Evolutionary conservation across 1,140 invertebrate genomes (phyloP), one percentile per base, ranked within the genome.

Genomic region (Stegodyphus mimosarum): DNA sequence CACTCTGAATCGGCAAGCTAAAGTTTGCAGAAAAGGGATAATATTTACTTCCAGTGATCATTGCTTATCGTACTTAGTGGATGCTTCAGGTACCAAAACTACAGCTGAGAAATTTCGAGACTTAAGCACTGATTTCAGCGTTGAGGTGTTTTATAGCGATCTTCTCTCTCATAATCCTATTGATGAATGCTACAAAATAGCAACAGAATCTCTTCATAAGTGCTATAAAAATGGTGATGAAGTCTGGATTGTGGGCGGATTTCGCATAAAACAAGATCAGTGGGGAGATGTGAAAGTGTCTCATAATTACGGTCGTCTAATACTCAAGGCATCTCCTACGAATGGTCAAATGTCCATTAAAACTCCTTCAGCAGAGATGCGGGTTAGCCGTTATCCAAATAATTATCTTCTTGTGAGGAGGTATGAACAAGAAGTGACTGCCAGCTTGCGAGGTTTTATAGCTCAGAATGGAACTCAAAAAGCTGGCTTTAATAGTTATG

Each of bases 21-120:
- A 96, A 90, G 96, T 96, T 94, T 96, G 95, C 94, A 95, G 96
- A 90, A 95, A 96, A 90, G 95, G 95, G 0, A 94, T 97, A 0
- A 95, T 95, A 88, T 96, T 97, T 88, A 96, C 95, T 13, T 94
- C 94, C 77, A 94, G 95, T 88, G 94, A 95, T 81, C 96, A 95
- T 88, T 95, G 95, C 70, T 90, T 96, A 85, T 95, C 96, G 50
- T 96, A 96, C 89, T 89, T 96, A 67, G 95, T 96, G 48, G 95
- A 96, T 90, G 93, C 94, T 1, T 95, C 95, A 67, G 95, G 95
- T 6, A 96, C 95, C 0, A 93, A 95, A 79, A 95, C 95, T 17
- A 96, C 95, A 5, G 95, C 95, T 1, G 95, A 97, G 89, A 93
- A 93, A n/a, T 96, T 96, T 90, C 94, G 93, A 13, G 94, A 96